A percentile compares a stretch with the other conserved stretches of the same genome.
Evolutionary conservation across 2,797 vertebrate genomes (phyloP).

Genomic region (Catamblyrhynchus diadema): DNA sequence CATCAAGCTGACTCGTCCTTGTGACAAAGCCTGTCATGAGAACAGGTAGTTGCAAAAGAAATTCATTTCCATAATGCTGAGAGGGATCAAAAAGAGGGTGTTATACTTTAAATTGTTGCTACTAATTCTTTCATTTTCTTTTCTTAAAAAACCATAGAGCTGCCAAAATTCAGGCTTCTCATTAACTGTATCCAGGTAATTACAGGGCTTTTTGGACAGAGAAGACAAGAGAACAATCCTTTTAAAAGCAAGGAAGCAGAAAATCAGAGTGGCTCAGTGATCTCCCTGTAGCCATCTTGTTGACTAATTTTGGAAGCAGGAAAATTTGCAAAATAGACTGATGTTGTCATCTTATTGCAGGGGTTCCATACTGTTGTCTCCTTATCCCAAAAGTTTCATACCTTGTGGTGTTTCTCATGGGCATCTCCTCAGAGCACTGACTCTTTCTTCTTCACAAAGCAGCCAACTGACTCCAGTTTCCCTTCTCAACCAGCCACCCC

Average conservation of each 20-base stretch:
- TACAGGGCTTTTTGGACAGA: background rate
- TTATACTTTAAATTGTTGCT: background rate
- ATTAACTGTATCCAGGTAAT: background rate
- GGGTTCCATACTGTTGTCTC: too few species aligned
- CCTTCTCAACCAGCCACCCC: fast-evolving
- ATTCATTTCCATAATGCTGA: background rate
- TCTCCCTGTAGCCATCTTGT: background rate
- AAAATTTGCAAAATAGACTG: background rate
- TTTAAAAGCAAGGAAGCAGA: background rate
- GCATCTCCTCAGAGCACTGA: too few species aligned
- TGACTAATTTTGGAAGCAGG: background rate
- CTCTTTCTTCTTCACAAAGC: too few species aligned
- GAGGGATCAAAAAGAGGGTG: background rate
- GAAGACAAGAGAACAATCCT: background rate
- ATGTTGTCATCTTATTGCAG: background rate
- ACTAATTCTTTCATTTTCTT: background rate
- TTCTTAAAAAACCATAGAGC: background rate
- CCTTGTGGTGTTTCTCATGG: too few species aligned
- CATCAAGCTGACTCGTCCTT: background rate
- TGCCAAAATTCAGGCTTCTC: background rate
- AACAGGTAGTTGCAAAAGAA: background rate
- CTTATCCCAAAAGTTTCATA: too few species aligned
- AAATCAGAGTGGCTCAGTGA: background rate
- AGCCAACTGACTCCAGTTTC: too few species aligned
- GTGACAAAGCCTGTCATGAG: background rate